Conservation (phyloP, 2,888 invertebrate genomes). For the Ennomos erosarius region DNA sequence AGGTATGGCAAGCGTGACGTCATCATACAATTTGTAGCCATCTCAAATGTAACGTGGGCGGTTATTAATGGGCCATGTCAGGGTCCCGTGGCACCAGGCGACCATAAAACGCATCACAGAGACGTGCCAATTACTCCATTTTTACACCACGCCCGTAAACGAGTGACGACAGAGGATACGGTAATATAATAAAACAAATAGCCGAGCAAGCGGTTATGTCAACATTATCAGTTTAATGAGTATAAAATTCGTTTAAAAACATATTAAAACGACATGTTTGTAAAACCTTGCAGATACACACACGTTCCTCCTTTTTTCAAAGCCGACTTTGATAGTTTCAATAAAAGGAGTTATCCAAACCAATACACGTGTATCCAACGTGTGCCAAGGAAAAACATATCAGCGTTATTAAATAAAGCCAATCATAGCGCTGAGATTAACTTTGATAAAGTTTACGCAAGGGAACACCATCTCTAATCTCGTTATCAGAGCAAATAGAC, state of each 20-base stretch:
- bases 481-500: slow-evolving; percentile 28
- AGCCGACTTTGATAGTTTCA: too few relatives aligned
- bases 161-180: slow-evolving; percentile 36
- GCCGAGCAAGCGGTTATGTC: slow-evolving; percentile 14
- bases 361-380: too few relatives aligned
- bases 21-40: slow-evolving; percentile 33
- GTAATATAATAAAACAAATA: slow-evolving; percentile 29
- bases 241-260: slow-evolving; percentile 18
- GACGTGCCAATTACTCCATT: slow-evolving; percentile 41
- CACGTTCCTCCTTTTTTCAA: too few relatives aligned
- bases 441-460: slow-evolving; percentile 20
- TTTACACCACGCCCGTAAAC: slow-evolving; percentile 37
- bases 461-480: slow-evolving; percentile 32
- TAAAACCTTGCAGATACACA: too few relatives aligned
- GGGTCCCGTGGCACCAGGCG: slow-evolving; percentile 36
- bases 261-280: slow-evolving; percentile 1
- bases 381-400: too few relatives aligned
- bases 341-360: slow-evolving; percentile 3
- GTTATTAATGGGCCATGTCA: slow-evolving; percentile 47
- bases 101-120: slow-evolving; percentile 35
- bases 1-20: slow-evolving; percentile 31
- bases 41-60: slow-evolving; percentile 31
- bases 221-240: slow-evolving; percentile 23
- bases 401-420: neutral
- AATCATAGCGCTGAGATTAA: slow-evolving; percentile 9